Evolutionary conservation across 1,140 invertebrate species (phyloP), one percentile per base, ranked within the genome.

Genomic region (Trichonephila clavata): DNA sequence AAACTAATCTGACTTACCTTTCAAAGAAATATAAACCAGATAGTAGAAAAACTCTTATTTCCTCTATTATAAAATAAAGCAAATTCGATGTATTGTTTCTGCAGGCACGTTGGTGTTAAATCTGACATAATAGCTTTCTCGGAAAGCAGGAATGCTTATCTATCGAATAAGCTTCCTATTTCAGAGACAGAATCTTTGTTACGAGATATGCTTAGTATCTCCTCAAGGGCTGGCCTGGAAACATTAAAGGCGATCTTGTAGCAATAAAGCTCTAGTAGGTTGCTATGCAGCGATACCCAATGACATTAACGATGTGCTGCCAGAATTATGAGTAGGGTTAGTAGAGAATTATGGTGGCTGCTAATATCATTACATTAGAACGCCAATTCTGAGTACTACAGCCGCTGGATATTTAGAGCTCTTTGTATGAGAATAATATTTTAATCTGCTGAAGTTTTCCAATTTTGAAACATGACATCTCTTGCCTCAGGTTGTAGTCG

Each of bases 231-330:
- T 27, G 83, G 57, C 83, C 43, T 27, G 57, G 83, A 84, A 84
- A 84, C 83, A 84, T 84, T 84, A 84, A 84, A 84, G 57, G n/a
- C 50, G 83, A 84, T 84, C 83, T 60, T 84, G 83, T 84, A 84
- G 83, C 83, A 84, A 84, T 84, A 84, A 84, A 84, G 83, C 43
- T 84, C 83, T 84, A 59, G 83, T 84, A 24, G 57, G 83, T 84
- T 84, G 57, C 83, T 84, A 59, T 60, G 57, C 50, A 84, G 27
- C 83, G n/a, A 60, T 59, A 84, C 21, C 50, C 83, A 84, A 59
- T 84, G 83, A 60, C 83, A 84, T 84, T 84, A 84, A 84, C 83
- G 83, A 84, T 57, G 43, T n/a, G 83, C 50, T 84, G 83, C 83
- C 16, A 57, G 21, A 84, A 60, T 84, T 84, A 84, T 84, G 83